phyloP scores from a whole-genome alignment of 2,888 invertebrate genomes.

The Dasysyrphus tricinctus region DNA sequence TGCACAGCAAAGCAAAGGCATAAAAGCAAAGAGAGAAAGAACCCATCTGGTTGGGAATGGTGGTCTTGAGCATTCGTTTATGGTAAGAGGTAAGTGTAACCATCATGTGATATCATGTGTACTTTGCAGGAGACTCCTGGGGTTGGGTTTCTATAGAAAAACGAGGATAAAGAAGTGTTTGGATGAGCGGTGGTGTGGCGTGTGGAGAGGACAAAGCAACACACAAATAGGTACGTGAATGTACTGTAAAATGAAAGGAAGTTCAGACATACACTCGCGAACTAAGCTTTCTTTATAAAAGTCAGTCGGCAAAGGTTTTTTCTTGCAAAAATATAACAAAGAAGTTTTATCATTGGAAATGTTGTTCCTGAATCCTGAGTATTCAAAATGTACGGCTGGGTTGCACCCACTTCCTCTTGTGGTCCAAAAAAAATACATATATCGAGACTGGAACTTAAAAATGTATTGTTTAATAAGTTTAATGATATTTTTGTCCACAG shows the following conservation, averaged over 20 bases:
- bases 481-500: too few species aligned
- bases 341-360: too few species aligned
- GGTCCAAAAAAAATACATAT: too few species aligned
- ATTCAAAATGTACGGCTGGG: too few species aligned
- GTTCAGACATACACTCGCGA: conserved; percentile 17
- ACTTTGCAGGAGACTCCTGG: conserved; percentile 57
- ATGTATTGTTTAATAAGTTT: too few species aligned
- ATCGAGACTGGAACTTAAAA: too few species aligned
- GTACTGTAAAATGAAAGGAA: conserved; percentile 69
- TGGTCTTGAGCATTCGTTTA: conserved; percentile 55
- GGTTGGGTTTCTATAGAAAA: conserved; percentile 72
- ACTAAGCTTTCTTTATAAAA: conserved; percentile 24
- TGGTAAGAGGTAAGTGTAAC: conserved; percentile 62
- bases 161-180: conserved; percentile 63
- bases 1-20: not conserved
- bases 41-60: conserved; percentile 60
- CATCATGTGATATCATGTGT: conserved; percentile 60
- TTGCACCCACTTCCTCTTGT: too few species aligned
- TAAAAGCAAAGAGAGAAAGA: conserved; percentile 28
- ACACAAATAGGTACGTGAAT: conserved; percentile 50
- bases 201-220: conserved; percentile 37
- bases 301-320: too few species aligned
- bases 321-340: too few species aligned
- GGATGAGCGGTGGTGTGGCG: conserved; percentile 34
- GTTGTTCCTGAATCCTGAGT: too few species aligned